A percentile compares a stretch with the other conserved stretches of the same genome.
These are phyloP conservation scores for Cassiopea andromeda DNA, from an alignment of 30 jellyfish, hydroid and myxozoan species.

Conservation along the genomic window DNA sequence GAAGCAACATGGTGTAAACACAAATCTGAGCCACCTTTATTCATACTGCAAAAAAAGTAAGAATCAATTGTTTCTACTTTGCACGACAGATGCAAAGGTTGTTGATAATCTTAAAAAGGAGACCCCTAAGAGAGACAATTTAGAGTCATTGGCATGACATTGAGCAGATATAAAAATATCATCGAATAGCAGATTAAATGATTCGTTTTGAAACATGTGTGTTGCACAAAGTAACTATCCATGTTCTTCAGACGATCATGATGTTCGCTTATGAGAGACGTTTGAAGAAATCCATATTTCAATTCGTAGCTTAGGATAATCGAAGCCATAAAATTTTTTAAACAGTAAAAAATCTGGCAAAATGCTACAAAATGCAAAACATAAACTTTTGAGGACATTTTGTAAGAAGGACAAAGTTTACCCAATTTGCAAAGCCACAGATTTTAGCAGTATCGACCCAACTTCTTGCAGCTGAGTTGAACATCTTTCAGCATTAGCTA, in stretches of 20 bases:
- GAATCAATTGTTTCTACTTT: not conserved
- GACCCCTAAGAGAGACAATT: not conserved
- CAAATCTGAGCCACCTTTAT: slow-evolving; percentile 6
- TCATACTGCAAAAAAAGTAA: slow-evolving; percentile 18
- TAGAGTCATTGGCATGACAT: not conserved
- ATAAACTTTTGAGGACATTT: not conserved
- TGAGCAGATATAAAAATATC: not conserved
- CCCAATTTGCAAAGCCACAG: slow-evolving; percentile 58
- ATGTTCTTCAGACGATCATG: too few species aligned
- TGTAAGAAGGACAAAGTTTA: not conserved
- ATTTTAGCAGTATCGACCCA: slow-evolving; percentile 22
- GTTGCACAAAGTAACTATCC: too few species aligned
- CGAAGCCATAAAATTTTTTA: too few species aligned
- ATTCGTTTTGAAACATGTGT: too few species aligned
- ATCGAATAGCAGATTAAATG: not conserved
- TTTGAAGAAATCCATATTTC: too few species aligned
- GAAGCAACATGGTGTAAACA: slow-evolving; percentile 39
- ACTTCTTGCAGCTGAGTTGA: slow-evolving; percentile 16
- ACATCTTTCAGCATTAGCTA: not conserved
- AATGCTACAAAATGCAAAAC: too few species aligned
- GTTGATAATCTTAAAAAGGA: not conserved
- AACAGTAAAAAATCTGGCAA: too few species aligned
- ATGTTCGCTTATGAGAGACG: too few species aligned
- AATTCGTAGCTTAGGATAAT: too few species aligned
- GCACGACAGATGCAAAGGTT: not conserved